Evolutionary conservation across 1,140 invertebrate species (phyloP), one percentile per base, ranked within the genome.

Genomic region (Psilanteris sp.): DNA sequence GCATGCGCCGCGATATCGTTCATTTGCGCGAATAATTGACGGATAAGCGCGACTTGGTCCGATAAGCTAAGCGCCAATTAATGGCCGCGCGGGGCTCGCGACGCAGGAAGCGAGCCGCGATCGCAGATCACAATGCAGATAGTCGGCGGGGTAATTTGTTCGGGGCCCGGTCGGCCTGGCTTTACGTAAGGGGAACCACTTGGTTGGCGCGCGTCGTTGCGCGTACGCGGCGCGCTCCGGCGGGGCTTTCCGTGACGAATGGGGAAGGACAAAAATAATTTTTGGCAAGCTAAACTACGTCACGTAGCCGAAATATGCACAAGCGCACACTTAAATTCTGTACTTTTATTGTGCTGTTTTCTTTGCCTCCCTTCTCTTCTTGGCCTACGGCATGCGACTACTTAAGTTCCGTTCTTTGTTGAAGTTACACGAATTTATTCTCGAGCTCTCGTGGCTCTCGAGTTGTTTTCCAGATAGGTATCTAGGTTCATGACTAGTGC

Each of bases 171-270:
- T 71, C 72, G 81, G 80, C 80, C 85, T 85, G 81, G 82, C 81
- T 86, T 87, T 85, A 85, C 83, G 78, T 84, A 83, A 83, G 82
- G 83, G 80, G 79, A 84, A 75, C 79, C 82, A 81, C 81, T 85
- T 84, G 80, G 77, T 62, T 76, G 73, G 79, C 82, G 81, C 81
- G 22, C 18, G 44, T 79, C 2, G 18, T 79, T 77, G 70, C 74
- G 80, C 80, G 79, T 79, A 78, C 77, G 77, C 77, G 75, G 67
- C 77, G 70, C 79, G 36, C 72, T 61, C 31, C 15, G 20, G 39
- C 31, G 57, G 78, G 79, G 67, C 68, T 79, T 72, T 68, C 72
- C 77, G 76, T 76, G 68, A 80, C 79, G 70, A 73, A 76, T 54
- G 66, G 75, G 61, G 52, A 75, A 64, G 59, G 75, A 77, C 43